These are phyloP conservation scores for Zoanthus gigantus DNA, from an alignment of 92 coral and sea anemone genomes.

Conservation along the genomic window DNA sequence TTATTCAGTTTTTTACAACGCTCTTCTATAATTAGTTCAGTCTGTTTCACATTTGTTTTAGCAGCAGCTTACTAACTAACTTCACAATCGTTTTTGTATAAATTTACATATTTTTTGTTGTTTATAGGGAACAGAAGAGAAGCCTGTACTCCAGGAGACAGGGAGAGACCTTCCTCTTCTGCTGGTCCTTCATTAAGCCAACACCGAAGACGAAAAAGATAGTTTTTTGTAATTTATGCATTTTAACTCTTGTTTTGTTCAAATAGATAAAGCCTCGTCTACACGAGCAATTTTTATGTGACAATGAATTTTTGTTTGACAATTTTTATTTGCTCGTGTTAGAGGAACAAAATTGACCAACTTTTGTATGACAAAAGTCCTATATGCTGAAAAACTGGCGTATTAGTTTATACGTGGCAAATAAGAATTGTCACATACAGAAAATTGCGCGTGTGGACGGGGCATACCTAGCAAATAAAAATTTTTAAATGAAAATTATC, in stretches of 20 bases:
- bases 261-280: not conserved
- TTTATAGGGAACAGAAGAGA: not conserved
- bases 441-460: too few species aligned
- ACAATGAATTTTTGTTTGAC: not conserved
- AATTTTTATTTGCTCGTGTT: too few species aligned
- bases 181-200: conserved; percentile 37
- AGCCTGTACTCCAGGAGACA: not conserved
- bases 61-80: not conserved
- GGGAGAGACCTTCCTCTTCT: not conserved
- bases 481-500: too few species aligned
- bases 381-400: too few species aligned
- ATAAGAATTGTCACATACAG: too few species aligned
- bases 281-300: not conserved
- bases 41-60: too few species aligned
- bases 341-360: too few species aligned
- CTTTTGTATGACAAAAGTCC: too few species aligned
- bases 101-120: not conserved
- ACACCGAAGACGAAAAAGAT: conserved; percentile 36
- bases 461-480: too few species aligned
- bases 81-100: not conserved
- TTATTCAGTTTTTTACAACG: too few species aligned
- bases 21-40: too few species aligned
- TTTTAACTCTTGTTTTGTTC: not conserved
- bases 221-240: not conserved
- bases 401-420: too few species aligned